Conservation (phyloP, 2,888 invertebrate genomes). For the Masnerella sp. region DNA sequence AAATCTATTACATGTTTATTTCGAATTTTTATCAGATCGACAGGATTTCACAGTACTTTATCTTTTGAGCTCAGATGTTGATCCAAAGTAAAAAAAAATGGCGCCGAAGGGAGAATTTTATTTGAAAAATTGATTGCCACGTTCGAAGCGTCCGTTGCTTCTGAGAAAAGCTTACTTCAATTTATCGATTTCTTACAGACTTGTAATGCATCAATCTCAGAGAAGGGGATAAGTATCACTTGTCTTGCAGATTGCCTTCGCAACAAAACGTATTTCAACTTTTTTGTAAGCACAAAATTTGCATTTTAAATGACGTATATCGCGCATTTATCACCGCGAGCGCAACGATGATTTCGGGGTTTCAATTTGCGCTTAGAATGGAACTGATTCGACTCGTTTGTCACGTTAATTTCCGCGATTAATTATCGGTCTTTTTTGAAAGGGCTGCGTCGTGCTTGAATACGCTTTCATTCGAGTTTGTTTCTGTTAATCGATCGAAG, state of each 20-base stretch:
- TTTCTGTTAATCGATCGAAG: neutral
- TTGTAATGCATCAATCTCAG: slow-evolving; percentile 28
- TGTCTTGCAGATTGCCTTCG: slow-evolving; percentile 39
- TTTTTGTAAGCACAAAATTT: slow-evolving; percentile 44
- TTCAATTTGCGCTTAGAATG: slow-evolving; percentile 2
- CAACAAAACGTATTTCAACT: slow-evolving; percentile 35
- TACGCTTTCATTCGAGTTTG: neutral
- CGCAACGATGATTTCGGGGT: slow-evolving; percentile 7
- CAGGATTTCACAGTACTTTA: neutral
- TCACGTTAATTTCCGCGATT: slow-evolving; percentile 3
- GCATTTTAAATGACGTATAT: slow-evolving; percentile 35
- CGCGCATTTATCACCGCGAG: slow-evolving; percentile 14
- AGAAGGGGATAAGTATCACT: slow-evolving; percentile 42
- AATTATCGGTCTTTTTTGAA: slow-evolving; percentile 12
- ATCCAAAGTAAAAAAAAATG: neutral
- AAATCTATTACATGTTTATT: too few species aligned
- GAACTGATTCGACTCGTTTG: slow-evolving; percentile 5
- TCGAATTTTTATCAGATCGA: too few species aligned
- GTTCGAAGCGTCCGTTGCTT: slow-evolving; percentile 11
- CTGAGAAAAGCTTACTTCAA: slow-evolving; percentile 23
- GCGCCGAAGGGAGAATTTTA: neutral
- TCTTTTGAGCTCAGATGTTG: neutral
- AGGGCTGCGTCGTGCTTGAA: neutral
- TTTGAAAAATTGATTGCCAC: slow-evolving; percentile 15
- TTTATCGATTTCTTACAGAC: slow-evolving; percentile 37